These are phyloP conservation scores for Tricholauxania praeusta DNA, from an alignment of 2,888 invertebrate genomes.

Conservation along the genomic window DNA sequence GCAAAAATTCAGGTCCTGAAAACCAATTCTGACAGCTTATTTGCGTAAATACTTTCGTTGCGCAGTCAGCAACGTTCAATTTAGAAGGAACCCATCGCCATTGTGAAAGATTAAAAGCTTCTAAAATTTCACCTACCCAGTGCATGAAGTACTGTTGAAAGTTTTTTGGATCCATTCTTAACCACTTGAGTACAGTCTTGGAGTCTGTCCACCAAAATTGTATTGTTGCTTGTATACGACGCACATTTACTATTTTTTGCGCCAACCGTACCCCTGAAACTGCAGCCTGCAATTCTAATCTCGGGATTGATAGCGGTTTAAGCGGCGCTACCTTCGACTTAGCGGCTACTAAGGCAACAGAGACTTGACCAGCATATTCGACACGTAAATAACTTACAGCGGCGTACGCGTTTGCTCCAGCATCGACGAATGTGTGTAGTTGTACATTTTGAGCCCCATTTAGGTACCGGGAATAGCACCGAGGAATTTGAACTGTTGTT, in stretches of 20 bases:
- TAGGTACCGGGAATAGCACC: slow-evolving; percentile 15
- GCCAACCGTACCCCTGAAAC: slow-evolving; percentile 34
- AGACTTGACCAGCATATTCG: not conserved
- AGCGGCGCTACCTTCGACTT: slow-evolving; percentile 41
- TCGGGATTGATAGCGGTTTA: slow-evolving; percentile 41
- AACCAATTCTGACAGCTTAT: slow-evolving; percentile 32
- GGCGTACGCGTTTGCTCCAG: slow-evolving; percentile 37
- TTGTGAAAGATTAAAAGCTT: slow-evolving; percentile 36
- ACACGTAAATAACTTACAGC: slow-evolving; percentile 30
- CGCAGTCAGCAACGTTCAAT: slow-evolving; percentile 39
- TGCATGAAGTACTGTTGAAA: slow-evolving; percentile 40
- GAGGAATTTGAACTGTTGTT: slow-evolving; percentile 19
- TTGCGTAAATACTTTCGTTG: slow-evolving; percentile 39
- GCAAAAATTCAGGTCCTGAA: slow-evolving; percentile 32
- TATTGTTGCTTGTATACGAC: slow-evolving; percentile 20
- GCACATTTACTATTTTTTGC: slow-evolving; percentile 13
- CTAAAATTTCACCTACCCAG: slow-evolving; percentile 42
- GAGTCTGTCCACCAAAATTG: slow-evolving; percentile 32
- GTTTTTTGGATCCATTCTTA: slow-evolving; percentile 39
- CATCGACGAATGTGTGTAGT: slow-evolving; percentile 39
- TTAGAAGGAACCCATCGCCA: slow-evolving; percentile 43
- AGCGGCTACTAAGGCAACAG: slow-evolving; percentile 22
- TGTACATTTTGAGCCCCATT: not conserved
- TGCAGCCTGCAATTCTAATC: slow-evolving; percentile 43
- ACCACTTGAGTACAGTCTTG: slow-evolving; percentile 41